A percentile compares a stretch with the other conserved stretches of the same genome.
These are phyloP conservation scores for Standfussiana lucernea DNA, from an alignment of 2,888 invertebrate species.

Conservation along the genomic window DNA sequence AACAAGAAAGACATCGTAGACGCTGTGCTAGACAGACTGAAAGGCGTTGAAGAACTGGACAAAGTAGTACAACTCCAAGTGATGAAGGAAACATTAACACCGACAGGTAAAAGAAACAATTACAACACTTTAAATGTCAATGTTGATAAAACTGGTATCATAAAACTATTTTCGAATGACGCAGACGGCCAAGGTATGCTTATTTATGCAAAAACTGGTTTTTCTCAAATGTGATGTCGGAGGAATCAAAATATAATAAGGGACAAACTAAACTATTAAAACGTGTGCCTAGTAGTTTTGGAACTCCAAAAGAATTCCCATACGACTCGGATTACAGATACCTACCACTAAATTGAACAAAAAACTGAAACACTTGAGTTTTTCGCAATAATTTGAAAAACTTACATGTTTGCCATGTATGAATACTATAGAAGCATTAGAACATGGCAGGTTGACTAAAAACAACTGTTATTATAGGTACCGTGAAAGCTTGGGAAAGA, in stretches of 20 bases:
- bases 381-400: not conserved
- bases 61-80: constrained; percentile 94
- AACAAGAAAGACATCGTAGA: constrained; percentile 95
- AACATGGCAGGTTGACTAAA: not conserved
- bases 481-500: constrained; percentile 95
- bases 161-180: constrained; percentile 25
- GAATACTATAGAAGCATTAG: not conserved
- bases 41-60: constrained; percentile 92
- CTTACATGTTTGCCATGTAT: not conserved
- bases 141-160: constrained; percentile 41
- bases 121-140: constrained; percentile 25
- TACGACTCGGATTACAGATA: too few relatives aligned
- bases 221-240: not conserved
- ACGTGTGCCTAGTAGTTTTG: not conserved
- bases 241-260: not conserved
- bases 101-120: constrained; percentile 91
- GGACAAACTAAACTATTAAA: not conserved
- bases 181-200: constrained; percentile 19
- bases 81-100: constrained; percentile 95
- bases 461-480: constrained; percentile 88
- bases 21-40: constrained; percentile 93
- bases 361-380: not conserved
- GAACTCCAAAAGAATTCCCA: not conserved
- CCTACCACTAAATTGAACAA: not conserved
- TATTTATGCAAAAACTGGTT: constrained; percentile 31